A percentile compares a stretch with the other conserved stretches of the same genome.
Conservation (phyloP, 2,113 vertebrate species). For the Anhinga rufa region DNA sequence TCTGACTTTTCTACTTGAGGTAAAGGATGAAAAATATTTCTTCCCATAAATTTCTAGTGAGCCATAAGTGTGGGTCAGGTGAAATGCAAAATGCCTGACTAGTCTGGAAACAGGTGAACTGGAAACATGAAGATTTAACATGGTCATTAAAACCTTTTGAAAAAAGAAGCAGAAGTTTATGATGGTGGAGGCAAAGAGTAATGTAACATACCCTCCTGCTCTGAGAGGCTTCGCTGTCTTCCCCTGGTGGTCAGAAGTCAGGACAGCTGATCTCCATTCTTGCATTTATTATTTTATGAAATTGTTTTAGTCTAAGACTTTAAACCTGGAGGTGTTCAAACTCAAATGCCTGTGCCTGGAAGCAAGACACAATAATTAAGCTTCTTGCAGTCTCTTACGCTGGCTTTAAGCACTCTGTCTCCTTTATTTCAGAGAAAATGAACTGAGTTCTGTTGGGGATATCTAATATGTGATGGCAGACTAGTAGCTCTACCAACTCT, state of each 20-base stretch:
- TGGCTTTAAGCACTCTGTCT: background rate
- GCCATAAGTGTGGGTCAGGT: background rate
- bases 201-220: background rate
- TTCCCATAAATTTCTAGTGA: background rate
- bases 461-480: background rate
- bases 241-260: background rate
- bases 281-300: background rate
- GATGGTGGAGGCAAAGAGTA: background rate
- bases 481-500: background rate
- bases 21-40: background rate
- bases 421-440: background rate
- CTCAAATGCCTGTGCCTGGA: background rate
- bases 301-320: background rate
- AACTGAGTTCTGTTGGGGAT: background rate
- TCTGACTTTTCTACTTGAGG: background rate
- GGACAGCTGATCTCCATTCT: background rate
- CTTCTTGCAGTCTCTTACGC: background rate
- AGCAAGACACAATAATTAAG: background rate
- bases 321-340: background rate
- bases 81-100: background rate
- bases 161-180: background rate
- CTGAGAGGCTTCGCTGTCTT: background rate
- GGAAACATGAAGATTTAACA: background rate
- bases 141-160: background rate
- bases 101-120: background rate